Evolutionary conservation across 2,888 invertebrate species (phyloP), one percentile per base, ranked within the genome.

Genomic region (Machimus atricapillus): DNA sequence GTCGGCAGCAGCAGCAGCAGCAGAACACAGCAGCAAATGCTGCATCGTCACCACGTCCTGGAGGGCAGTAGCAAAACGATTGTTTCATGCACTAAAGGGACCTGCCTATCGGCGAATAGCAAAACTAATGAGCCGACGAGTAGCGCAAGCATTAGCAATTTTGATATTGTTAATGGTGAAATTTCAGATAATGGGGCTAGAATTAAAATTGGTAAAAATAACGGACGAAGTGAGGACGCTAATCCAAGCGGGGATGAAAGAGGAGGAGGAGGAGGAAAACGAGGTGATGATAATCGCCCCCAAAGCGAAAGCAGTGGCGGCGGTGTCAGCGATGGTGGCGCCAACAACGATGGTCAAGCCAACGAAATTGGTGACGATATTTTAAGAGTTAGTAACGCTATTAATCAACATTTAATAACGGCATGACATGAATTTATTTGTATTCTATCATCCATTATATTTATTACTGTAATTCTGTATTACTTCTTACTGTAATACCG

Each of bases 351-450:
- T 31, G 12, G 43, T 27, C 27, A 31, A 7, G 23, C 27, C 31
- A 43, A 27, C 27, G 23, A 83, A 34, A 34, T 40, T 46, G 52
- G 37, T 74, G 77, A 76, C 31, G 77, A n/a, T 87, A 76, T 82
- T 56, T 82, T 82, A 52, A 43, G 83, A 56, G 77, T 87, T 87
- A 89, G 73, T 85, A 89, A 16, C 85, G 79, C 77, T 85, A 89
- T 86, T 86, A 85, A 87, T 86, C 88, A 88, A 82, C 88, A 87
- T 86, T 83, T 87, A 56, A 87, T 89, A 87, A 89, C 87, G 37
- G 89, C 89, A 89, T 89, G 88, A 89, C 87, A 89, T 88, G 85
- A 87, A 87, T 88, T 89, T 87, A 81, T 86, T 86, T 86, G 40
- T 86, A 81, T 86, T 86, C 40, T 86, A 86, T 81, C 79, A 81